phyloP scores from a whole-genome alignment of 2,888 invertebrate species.

The Drosophila imparisetae region DNA sequence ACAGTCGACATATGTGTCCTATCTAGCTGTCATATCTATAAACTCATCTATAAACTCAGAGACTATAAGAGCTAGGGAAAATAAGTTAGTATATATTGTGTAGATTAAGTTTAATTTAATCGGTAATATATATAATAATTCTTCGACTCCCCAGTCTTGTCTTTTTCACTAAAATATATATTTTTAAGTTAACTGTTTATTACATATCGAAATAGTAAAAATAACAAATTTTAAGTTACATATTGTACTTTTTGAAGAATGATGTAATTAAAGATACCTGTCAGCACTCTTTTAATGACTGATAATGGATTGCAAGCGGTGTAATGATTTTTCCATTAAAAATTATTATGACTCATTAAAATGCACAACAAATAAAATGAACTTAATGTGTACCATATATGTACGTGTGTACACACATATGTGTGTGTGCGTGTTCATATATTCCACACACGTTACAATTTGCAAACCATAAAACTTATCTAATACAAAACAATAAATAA shows the following conservation, averaged over 20 bases:
- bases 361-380: conserved; percentile 12
- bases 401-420: not conserved
- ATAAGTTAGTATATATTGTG: too few species aligned
- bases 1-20: not conserved
- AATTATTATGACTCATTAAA: conserved; percentile 34
- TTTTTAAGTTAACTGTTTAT: not conserved
- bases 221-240: not conserved
- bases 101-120: not conserved
- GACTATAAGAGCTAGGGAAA: not conserved
- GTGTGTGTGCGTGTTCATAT: not conserved
- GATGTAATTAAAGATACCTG: not conserved
- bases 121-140: too few species aligned
- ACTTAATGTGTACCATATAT: conserved; percentile 1
- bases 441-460: conserved; percentile 7
- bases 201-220: not conserved
- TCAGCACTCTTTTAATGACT: conserved; percentile 8
- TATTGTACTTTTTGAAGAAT: not conserved
- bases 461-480: conserved; percentile 27
- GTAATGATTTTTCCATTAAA: conserved; percentile 9
- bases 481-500: conserved; percentile 20
- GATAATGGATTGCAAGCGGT: conserved; percentile 11
- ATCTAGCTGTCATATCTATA: not conserved
- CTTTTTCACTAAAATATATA: not conserved
- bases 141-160: too few species aligned
- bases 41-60: not conserved